Percentiles rank a stretch among this genome's conserved stretches.
These are phyloP conservation scores for Tamandua tetradactyla DNA, from an alignment of 2,797 vertebrate species.

Conservation along the genomic window DNA sequence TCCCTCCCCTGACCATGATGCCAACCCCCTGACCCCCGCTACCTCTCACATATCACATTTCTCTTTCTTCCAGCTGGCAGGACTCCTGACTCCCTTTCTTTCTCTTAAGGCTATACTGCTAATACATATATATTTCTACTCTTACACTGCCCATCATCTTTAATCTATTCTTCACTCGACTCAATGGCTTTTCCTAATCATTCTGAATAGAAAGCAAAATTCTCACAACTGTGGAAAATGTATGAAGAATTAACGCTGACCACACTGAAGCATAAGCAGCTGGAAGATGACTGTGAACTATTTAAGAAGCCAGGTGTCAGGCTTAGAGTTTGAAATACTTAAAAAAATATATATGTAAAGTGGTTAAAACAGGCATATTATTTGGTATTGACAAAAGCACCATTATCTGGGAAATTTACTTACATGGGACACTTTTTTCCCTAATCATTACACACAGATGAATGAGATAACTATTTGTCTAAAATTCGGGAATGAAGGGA, in stretches of 20 bases:
- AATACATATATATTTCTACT: not conserved
- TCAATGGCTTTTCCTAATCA: not conserved
- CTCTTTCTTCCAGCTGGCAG: not conserved
- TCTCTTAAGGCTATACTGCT: too few species aligned
- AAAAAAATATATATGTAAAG: not conserved
- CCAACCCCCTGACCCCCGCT: not conserved
- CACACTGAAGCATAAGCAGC: rapidly evolving
- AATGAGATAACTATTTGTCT: not conserved
- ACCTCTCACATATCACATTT: rapidly evolving
- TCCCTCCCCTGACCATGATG: too few species aligned
- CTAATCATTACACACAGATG: not conserved
- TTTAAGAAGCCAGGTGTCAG: not conserved
- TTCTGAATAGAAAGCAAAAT: not conserved
- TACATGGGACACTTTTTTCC: too few species aligned
- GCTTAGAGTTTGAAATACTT: not conserved
- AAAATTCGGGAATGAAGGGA: not conserved
- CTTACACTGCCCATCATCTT: not conserved
- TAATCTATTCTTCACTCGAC: not conserved
- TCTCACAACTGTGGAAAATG: not conserved
- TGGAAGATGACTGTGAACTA: not conserved
- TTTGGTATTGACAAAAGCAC: not conserved
- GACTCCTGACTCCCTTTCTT: not conserved
- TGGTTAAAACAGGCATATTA: not conserved
- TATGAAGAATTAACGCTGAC: not conserved
- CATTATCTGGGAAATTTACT: not conserved